A percentile compares a stretch with the other conserved stretches of the same genome.
Evolutionary conservation across 2,113 vertebrate species (phyloP).

Genomic region (Strix aluco): DNA sequence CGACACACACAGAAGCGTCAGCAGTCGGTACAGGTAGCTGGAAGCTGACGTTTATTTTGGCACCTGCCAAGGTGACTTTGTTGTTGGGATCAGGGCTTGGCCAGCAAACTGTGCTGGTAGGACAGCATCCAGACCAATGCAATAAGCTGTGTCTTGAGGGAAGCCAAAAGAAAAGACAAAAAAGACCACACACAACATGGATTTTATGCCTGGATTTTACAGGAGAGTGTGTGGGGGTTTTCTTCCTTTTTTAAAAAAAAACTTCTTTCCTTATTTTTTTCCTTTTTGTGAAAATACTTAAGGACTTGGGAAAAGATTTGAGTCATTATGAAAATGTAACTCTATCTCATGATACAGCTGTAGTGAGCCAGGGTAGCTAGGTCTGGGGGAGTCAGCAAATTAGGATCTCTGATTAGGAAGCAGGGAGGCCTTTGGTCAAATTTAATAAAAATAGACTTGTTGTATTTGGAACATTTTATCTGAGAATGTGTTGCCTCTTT

Average conservation of each 20-base stretch:
- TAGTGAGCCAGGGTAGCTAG: not conserved
- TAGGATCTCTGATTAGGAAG: conserved; percentile 42
- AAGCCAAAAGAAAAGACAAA: conserved; percentile 55
- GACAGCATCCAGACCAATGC: conserved; percentile 45
- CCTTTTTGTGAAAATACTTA: conserved; percentile 59
- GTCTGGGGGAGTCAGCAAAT: conserved; percentile 37
- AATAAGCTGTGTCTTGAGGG: conserved; percentile 34
- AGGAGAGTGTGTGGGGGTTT: not conserved
- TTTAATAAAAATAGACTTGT: conserved; percentile 63
- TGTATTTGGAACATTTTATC: conserved; percentile 50
- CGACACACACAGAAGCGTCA: not conserved
- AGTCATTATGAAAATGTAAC: conserved; percentile 62
- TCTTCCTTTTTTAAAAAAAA: not conserved
- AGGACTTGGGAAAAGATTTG: conserved; percentile 51
- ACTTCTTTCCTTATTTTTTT: conserved; percentile 34
- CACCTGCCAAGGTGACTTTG: conserved; percentile 50
- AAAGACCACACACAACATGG: conserved; percentile 42
- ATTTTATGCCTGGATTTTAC: conserved; percentile 5
- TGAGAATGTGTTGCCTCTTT: conserved; percentile 10
- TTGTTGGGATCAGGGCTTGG: conserved; percentile 44
- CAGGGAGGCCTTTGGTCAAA: conserved; percentile 45
- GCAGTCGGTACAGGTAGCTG: conserved; percentile 11
- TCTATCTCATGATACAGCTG: conserved; percentile 52
- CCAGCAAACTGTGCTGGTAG: conserved; percentile 45
- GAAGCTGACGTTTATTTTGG: conserved; percentile 48